Evolutionary conservation across 2,888 invertebrate species (phyloP).

Genomic region (Pammene fasciana): DNA sequence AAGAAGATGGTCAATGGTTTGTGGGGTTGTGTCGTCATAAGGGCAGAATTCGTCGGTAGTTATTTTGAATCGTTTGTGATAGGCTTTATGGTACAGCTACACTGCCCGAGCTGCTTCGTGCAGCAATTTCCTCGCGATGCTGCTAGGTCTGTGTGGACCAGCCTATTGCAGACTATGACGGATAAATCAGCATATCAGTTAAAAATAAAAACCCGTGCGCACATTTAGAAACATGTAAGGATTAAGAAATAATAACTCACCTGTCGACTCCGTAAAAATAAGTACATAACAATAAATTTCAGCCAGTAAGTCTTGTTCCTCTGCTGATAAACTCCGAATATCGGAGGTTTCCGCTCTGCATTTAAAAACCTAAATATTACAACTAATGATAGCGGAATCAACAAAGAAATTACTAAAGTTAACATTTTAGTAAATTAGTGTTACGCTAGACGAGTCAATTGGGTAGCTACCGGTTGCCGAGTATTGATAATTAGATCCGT

Average conservation of each 20-base stretch:
- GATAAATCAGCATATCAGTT: no score
- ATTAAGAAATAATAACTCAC: constrained; percentile 56
- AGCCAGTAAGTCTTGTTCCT: constrained; percentile 76
- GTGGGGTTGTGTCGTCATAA: no score
- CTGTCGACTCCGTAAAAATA: constrained; percentile 70
- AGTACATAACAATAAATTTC: constrained; percentile 78
- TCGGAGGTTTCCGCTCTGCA: constrained; percentile 62
- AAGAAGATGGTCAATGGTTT: no score
- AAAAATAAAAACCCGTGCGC: no score
- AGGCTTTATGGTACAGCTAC: no score
- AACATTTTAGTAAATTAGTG: constrained; percentile 54
- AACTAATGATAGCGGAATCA: constrained; percentile 56
- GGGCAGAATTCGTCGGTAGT: no score
- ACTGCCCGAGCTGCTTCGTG: no score
- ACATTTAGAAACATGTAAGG: no score
- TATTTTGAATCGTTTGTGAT: no score
- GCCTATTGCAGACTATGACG: no score
- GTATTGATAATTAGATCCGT: constrained; percentile 28
- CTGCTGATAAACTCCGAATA: constrained; percentile 81
- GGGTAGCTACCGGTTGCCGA: background rate
- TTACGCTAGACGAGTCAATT: background rate
- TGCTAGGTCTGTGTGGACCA: no score
- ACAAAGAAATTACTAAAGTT: constrained; percentile 53
- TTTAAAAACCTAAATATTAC: constrained; percentile 65
- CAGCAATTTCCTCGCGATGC: no score